These are phyloP conservation scores for Parnassius orleans DNA, from an alignment of 2,888 invertebrate genomes.

Conservation along the genomic window DNA sequence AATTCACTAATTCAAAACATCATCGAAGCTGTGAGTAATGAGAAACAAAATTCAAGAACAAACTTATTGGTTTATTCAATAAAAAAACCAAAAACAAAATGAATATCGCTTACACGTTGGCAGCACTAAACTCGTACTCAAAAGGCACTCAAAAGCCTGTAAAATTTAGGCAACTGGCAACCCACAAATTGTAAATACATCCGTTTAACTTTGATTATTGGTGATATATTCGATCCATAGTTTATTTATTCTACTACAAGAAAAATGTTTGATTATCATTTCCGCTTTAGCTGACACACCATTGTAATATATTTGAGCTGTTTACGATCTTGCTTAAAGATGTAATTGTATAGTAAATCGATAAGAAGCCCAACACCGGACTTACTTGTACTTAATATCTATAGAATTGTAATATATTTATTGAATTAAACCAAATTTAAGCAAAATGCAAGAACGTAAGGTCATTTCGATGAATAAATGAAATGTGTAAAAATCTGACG, in stretches of 20 bases:
- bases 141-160: no score
- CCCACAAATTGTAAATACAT: neutral
- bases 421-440: slow-evolving; percentile 49
- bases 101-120: no score
- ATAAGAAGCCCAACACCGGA: slow-evolving; percentile 23
- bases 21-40: no score
- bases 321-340: slow-evolving; percentile 1
- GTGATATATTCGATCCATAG: no score
- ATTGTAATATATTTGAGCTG: slow-evolving; percentile 13
- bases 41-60: no score
- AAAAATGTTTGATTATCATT: no score
- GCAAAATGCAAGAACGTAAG: slow-evolving; percentile 49
- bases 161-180: neutral
- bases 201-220: neutral
- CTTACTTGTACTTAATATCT: slow-evolving; percentile 37
- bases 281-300: no score
- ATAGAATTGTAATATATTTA: slow-evolving; percentile 74
- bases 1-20: no score
- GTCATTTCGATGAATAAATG: slow-evolving; percentile 71
- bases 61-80: no score
- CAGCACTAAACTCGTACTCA: no score
- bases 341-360: slow-evolving; percentile 20
- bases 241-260: no score
- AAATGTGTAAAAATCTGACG: slow-evolving; percentile 57
- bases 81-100: no score